These are phyloP conservation scores for Onthophagus sagittarius DNA, from an alignment of 2,888 invertebrate species.

Conservation along the genomic window DNA sequence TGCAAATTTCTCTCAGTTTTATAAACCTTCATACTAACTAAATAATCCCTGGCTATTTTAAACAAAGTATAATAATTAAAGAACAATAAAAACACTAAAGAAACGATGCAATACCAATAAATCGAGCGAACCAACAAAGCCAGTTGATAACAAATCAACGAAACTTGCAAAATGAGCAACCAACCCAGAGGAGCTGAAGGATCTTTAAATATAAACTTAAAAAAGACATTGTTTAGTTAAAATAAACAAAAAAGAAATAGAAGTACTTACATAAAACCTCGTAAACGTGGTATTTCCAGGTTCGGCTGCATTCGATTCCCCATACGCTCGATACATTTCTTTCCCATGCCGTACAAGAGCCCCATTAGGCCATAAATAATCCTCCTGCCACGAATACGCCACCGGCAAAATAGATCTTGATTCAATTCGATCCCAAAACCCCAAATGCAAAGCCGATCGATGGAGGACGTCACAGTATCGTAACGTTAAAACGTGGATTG, in stretches of 20 bases:
- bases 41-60: slow-evolving; percentile 80
- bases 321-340: slow-evolving; percentile 70
- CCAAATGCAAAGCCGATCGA: slow-evolving; percentile 84
- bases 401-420: slow-evolving; percentile 46
- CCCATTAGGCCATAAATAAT: slow-evolving; percentile 70
- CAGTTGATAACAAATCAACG: slow-evolving; percentile 72
- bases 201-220: slow-evolving; percentile 81
- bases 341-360: slow-evolving; percentile 70
- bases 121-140: slow-evolving; percentile 72
- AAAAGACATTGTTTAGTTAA: slow-evolving; percentile 33
- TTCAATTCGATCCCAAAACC: slow-evolving; percentile 60
- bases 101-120: slow-evolving; percentile 90
- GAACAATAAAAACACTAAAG: slow-evolving; percentile 79
- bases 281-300: slow-evolving; percentile 79
- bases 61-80: slow-evolving; percentile 91
- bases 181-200: slow-evolving; percentile 74
- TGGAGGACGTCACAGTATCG: slow-evolving; percentile 86
- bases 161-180: slow-evolving; percentile 67
- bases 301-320: slow-evolving; percentile 80
- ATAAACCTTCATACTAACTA: slow-evolving; percentile 81
- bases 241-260: too few relatives aligned
- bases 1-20: slow-evolving; percentile 67
- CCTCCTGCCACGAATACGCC: slow-evolving; percentile 53
- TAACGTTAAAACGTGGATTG: slow-evolving; percentile 61
- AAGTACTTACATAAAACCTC: slow-evolving; percentile 79